phyloP scores from a whole-genome alignment of 2,888 invertebrate species.

The Drosophila helvetica region DNA sequence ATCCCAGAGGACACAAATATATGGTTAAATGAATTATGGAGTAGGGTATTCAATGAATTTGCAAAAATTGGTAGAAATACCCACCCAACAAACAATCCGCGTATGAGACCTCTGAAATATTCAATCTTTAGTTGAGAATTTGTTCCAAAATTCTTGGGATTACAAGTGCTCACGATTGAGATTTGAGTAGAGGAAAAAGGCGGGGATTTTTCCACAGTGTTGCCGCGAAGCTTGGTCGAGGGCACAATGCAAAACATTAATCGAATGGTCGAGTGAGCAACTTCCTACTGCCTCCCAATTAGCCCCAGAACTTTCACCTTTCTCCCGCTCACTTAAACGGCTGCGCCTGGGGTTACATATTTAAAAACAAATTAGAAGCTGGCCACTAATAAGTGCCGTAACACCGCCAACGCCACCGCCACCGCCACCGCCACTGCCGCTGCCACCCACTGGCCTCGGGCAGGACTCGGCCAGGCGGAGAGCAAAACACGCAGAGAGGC shows the following conservation, averaged over 20 bases:
- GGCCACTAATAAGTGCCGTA: slow-evolving; percentile 42
- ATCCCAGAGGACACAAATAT: neutral
- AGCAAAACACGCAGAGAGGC: slow-evolving; percentile 9
- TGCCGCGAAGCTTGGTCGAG: no score
- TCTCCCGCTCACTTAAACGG: slow-evolving; percentile 30
- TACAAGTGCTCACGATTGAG: no score
- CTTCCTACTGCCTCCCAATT: neutral
- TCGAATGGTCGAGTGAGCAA: neutral
- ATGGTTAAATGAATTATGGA: neutral
- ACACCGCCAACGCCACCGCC: slow-evolving; percentile 5
- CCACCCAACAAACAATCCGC: neutral
- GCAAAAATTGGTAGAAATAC: no score
- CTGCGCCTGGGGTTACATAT: slow-evolving; percentile 24
- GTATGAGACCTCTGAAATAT: no score
- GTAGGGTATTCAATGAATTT: no score
- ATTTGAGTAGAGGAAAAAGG: no score
- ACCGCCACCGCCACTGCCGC: neutral
- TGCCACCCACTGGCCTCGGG: neutral
- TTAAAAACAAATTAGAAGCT: slow-evolving; percentile 56
- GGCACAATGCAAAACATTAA: neutral
- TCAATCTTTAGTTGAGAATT: neutral
- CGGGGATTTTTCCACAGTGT: no score
- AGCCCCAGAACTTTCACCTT: neutral
- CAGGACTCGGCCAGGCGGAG: slow-evolving; percentile 1
- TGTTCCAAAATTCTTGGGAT: neutral